These are phyloP conservation scores for Uloborus plumipes DNA, from an alignment of 2,888 invertebrate species.

Conservation along the genomic window DNA sequence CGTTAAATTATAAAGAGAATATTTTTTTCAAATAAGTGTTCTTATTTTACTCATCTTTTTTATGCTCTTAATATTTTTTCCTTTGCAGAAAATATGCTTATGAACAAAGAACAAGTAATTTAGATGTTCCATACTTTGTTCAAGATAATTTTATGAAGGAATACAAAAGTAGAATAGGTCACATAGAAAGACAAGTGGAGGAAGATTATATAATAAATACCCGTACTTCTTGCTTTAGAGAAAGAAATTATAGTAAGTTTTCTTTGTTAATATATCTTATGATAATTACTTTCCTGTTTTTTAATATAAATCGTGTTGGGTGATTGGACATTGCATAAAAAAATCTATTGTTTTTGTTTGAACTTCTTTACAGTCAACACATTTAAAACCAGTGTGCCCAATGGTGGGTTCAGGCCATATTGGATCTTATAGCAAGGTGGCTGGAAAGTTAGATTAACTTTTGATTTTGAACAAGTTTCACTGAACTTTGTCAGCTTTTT, in stretches of 20 bases:
- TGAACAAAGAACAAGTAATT: conserved; percentile 74
- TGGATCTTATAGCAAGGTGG: no score
- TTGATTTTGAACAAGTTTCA: no score
- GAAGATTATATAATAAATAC: conserved; percentile 92
- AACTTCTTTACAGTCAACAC: no score
- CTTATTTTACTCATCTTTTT: no score
- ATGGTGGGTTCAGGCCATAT: no score
- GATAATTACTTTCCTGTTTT: background rate
- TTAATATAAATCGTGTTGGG: background rate
- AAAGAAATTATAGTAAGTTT: conserved; percentile 79
- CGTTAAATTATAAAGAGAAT: no score
- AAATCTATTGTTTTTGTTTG: no score
- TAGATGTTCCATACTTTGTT: conserved; percentile 93
- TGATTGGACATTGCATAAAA: no score
- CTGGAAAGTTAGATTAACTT: no score
- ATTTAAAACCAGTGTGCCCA: no score
- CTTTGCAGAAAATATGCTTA: conserved; percentile 70
- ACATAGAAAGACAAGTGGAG: conserved; percentile 94
- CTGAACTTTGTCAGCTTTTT: no score
- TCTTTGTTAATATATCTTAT: background rate
- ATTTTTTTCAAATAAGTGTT: no score
- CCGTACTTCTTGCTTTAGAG: conserved; percentile 91
- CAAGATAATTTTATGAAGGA: conserved; percentile 95
- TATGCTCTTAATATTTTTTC: conserved; percentile 1
- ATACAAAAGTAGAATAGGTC: conserved; percentile 88